Percentiles rank a stretch among this genome's conserved stretches.
Evolutionary conservation across 2,113 vertebrate genomes (phyloP).

Genomic region (Mugil cephalus): DNA sequence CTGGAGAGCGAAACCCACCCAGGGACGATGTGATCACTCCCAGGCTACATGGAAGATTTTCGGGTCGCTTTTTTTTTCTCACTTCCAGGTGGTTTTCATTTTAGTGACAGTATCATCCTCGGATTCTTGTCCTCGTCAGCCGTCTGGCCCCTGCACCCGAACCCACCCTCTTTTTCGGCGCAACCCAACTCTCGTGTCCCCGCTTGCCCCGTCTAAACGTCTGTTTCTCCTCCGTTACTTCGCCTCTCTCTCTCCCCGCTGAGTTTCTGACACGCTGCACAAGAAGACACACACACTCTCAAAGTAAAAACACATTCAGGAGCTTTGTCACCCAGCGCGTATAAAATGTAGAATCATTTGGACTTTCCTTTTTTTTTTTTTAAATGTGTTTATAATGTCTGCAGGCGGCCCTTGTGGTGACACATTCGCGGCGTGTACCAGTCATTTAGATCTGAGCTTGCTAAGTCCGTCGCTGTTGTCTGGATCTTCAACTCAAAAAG

Average conservation of each 20-base stretch:
- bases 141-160: constrained; percentile 25
- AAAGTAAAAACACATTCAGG: constrained; percentile 18
- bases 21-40: constrained; percentile 48
- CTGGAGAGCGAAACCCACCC: constrained; percentile 29
- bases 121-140: constrained; percentile 43
- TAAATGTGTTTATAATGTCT: constrained; percentile 7
- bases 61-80: constrained; percentile 38
- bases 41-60: constrained; percentile 44
- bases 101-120: constrained; percentile 61
- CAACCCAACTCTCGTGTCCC: constrained; percentile 52
- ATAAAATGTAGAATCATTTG: constrained; percentile 1
- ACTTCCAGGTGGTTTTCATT: constrained; percentile 74
- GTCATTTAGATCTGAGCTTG: neutral
- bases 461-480: neutral
- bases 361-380: neutral
- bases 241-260: neutral
- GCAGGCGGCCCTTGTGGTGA: neutral
- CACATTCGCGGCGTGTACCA: neutral
- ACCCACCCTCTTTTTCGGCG: constrained; percentile 30
- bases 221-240: constrained; percentile 19
- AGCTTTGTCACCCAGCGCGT: constrained; percentile 9
- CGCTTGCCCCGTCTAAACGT: constrained; percentile 22
- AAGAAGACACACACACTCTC: neutral
- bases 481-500: constrained; percentile 1
- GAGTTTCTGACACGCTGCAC: neutral